phyloP scores from a whole-genome alignment of 2,797 vertebrate genomes.

The Falco biarmicus region DNA sequence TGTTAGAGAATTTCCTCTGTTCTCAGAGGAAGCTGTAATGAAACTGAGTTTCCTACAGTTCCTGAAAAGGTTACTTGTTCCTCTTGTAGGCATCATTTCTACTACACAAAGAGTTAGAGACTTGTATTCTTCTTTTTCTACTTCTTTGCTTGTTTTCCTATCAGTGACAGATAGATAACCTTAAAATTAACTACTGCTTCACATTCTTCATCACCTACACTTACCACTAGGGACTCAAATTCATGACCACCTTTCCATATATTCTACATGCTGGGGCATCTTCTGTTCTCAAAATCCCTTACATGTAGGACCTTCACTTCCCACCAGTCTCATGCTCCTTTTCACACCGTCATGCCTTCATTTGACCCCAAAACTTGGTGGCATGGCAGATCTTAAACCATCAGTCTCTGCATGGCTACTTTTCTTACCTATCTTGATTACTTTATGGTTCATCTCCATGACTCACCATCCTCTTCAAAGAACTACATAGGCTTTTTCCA shows the following conservation, averaged over 20 bases:
- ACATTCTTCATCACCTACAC: neutral
- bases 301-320: neutral
- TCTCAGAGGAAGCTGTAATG: neutral
- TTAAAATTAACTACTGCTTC: neutral
- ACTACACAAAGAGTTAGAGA: neutral
- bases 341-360: neutral
- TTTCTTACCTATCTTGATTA: neutral
- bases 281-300: neutral
- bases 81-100: neutral
- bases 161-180: neutral
- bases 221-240: neutral
- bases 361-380: neutral
- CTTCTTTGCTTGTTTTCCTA: neutral
- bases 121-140: neutral
- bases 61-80: neutral
- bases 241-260: neutral
- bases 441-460: neutral
- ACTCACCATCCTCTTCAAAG: neutral
- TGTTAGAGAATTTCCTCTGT: neutral
- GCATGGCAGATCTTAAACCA: neutral
- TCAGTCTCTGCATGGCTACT: neutral
- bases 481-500: neutral
- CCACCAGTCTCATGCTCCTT: neutral
- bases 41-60: neutral
- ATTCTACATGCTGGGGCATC: neutral